Conservation (phyloP, 2,888 invertebrate genomes). For the Acleris holmiana region DNA sequence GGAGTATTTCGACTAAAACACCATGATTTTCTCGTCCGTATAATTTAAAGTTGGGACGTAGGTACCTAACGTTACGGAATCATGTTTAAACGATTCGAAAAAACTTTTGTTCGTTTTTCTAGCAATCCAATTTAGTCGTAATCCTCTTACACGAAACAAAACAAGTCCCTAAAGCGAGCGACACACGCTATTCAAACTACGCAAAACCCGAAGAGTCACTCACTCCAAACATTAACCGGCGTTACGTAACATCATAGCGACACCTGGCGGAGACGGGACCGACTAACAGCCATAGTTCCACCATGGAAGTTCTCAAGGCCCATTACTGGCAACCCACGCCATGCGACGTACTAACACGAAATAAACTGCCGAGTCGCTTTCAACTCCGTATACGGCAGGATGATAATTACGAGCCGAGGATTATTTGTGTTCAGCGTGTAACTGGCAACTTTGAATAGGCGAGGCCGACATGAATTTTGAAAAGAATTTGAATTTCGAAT, state of each 20-base stretch:
- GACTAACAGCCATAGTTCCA: slow-evolving; percentile 6
- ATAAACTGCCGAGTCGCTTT: slow-evolving; percentile 53
- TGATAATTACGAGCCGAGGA: slow-evolving; percentile 24
- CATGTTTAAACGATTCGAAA: slow-evolving; percentile 19
- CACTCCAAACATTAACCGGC: slow-evolving; percentile 25
- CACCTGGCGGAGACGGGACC: slow-evolving; percentile 44
- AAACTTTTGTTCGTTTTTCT: slow-evolving; percentile 23
- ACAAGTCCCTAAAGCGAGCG: slow-evolving; percentile 6
- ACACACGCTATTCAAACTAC: slow-evolving; percentile 40
- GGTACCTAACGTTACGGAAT: slow-evolving; percentile 5
- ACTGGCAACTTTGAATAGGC: slow-evolving; percentile 7
- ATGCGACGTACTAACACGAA: slow-evolving; percentile 46
- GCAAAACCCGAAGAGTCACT: slow-evolving; percentile 40
- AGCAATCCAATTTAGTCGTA: slow-evolving; percentile 28
- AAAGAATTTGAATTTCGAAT: not conserved
- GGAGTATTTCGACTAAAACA: slow-evolving; percentile 14
- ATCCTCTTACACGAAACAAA: slow-evolving; percentile 38
- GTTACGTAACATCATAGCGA: slow-evolving; percentile 40
- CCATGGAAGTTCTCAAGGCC: slow-evolving; percentile 35
- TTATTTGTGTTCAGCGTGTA: slow-evolving; percentile 24
- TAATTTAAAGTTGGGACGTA: slow-evolving; percentile 20
- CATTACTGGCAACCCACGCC: slow-evolving; percentile 41
- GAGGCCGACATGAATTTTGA: slow-evolving; percentile 2
- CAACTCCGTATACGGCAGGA: slow-evolving; percentile 42
- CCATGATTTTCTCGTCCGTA: slow-evolving; percentile 10